phyloP scores from a whole-genome alignment of 2,113 vertebrate genomes.

The Sceloporus undulatus region DNA sequence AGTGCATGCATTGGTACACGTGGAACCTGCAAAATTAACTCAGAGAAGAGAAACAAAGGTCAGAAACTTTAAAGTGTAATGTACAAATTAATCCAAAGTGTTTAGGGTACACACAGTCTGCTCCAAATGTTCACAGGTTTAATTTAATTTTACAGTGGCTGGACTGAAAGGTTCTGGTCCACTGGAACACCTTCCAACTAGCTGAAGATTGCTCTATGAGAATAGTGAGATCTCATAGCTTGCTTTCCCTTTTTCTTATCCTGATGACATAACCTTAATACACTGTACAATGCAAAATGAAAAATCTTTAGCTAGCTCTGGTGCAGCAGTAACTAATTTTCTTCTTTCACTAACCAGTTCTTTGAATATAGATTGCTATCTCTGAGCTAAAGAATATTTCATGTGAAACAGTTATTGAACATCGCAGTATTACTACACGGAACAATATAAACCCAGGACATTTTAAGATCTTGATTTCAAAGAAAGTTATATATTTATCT shows the following conservation, averaged over 20 bases:
- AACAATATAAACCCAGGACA: neutral
- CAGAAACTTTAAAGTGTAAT: constrained; percentile 9
- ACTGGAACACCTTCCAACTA: neutral
- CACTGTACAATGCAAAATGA: neutral
- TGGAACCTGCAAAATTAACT: constrained; percentile 88
- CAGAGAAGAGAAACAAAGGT: constrained; percentile 65
- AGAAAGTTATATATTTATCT: neutral
- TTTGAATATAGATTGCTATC: neutral
- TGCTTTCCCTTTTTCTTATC: neutral
- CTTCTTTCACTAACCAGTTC: neutral
- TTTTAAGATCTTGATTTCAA: neutral
- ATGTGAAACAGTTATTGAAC: neutral
- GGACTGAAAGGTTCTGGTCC: neutral
- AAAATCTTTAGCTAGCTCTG: neutral
- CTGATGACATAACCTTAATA: neutral
- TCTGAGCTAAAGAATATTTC: neutral
- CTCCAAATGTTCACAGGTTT: neutral
- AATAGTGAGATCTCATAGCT: neutral
- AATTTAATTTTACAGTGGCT: neutral
- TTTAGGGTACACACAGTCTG: neutral
- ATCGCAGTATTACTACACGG: neutral
- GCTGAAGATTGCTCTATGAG: neutral
- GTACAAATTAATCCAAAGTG: neutral
- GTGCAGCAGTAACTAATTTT: neutral
- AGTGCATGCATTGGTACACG: constrained; percentile 97